Conservation (phyloP, 2,797 vertebrate genomes). For the Callimico goeldii region DNA sequence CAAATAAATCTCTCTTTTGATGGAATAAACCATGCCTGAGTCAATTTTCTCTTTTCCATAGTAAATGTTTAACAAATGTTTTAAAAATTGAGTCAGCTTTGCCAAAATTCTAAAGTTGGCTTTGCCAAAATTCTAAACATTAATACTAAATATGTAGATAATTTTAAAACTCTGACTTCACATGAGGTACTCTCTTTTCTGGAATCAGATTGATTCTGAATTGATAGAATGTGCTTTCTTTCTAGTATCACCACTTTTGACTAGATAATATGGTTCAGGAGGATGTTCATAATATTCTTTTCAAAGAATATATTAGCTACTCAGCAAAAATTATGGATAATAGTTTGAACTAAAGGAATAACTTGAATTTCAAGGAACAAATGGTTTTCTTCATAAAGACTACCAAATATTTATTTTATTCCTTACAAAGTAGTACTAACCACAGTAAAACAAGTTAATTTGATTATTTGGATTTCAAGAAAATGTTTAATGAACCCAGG, state of each 20-base stretch:
- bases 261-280: not conserved
- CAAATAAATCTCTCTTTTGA: not conserved
- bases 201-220: not conserved
- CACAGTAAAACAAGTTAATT: not conserved
- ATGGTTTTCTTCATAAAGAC: not conserved
- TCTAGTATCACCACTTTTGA: not conserved
- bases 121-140: not conserved
- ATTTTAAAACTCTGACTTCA: not conserved
- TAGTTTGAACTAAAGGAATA: not conserved
- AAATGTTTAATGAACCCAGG: not conserved
- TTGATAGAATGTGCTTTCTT: not conserved
- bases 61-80: not conserved
- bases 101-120: not conserved
- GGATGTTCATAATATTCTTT: not conserved
- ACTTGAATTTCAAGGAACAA: not conserved
- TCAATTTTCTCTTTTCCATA: not conserved
- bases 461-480: not conserved
- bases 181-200: not conserved
- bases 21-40: not conserved
- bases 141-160: not conserved
- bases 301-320: not conserved
- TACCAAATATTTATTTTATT: not conserved
- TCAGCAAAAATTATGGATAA: not conserved
- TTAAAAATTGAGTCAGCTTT: not conserved
- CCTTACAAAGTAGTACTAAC: not conserved